These are phyloP conservation scores for Salmo trutta DNA, from an alignment of 2,797 vertebrate species.

Conservation along the genomic window DNA sequence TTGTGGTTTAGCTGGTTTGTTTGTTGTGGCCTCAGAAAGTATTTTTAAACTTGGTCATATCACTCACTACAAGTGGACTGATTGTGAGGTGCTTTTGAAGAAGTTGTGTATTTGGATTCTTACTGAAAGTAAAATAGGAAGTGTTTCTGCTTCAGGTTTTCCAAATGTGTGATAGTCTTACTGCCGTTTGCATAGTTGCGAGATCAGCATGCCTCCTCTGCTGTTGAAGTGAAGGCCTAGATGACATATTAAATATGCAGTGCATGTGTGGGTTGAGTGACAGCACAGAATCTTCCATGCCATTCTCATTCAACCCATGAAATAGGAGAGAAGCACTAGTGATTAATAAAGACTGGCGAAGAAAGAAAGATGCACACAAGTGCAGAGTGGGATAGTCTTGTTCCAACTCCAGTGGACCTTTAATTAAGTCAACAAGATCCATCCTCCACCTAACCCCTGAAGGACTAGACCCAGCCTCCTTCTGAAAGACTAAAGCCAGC, in stretches of 20 bases:
- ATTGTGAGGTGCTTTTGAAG: background rate
- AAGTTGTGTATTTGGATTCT: background rate
- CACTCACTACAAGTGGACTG: background rate
- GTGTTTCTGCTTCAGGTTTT: background rate
- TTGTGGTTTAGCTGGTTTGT: conserved; percentile 18
- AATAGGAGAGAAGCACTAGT: background rate
- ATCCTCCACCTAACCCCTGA: background rate
- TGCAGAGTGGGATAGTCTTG: background rate
- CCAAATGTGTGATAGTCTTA: background rate
- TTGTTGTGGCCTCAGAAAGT: conserved; percentile 39
- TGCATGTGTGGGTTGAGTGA: background rate
- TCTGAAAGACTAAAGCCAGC: background rate
- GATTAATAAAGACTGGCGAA: background rate
- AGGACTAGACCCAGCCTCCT: background rate
- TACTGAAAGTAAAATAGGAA: background rate
- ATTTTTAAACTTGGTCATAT: conserved; percentile 22
- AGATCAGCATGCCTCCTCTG: background rate
- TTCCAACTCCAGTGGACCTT: background rate
- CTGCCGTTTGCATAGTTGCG: background rate
- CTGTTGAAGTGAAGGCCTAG: background rate
- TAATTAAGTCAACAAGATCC: background rate
- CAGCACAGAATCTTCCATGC: background rate
- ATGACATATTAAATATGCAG: background rate
- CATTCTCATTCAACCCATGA: background rate
- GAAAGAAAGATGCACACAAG: background rate